Conservation (phyloP, 1,140 invertebrate genomes). For the Pygmarrhopalites habei region DNA sequence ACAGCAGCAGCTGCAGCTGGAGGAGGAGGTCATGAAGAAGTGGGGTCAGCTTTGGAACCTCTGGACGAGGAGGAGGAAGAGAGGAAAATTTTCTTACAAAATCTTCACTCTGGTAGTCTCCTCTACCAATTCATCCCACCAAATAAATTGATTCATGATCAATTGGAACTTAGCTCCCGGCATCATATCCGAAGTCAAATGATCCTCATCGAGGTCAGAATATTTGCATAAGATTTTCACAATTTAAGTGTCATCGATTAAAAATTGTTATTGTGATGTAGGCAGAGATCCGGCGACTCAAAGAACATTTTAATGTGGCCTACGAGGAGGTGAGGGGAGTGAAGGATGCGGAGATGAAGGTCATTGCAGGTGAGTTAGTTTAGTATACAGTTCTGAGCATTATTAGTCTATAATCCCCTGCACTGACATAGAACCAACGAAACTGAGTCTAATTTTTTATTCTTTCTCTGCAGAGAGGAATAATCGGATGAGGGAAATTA, state of each 20-base stretch:
- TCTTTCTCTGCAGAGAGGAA: constrained; percentile 27
- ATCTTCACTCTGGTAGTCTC: not conserved
- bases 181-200: constrained; percentile 10
- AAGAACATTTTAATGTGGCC: constrained; percentile 27
- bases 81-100: not conserved
- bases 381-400: no score
- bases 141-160: constrained; percentile 1
- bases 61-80: not conserved
- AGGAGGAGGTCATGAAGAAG: not conserved
- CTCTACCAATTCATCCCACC: not conserved
- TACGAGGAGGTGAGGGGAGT: constrained; percentile 22
- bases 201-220: constrained; percentile 2
- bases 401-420: no score
- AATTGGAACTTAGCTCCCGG: constrained; percentile 1
- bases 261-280: constrained; percentile 4
- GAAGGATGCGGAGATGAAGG: constrained; percentile 15
- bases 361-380: no score
- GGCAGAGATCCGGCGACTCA: constrained; percentile 31
- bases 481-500: constrained; percentile 27
- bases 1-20: not conserved
- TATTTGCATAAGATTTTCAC: not conserved
- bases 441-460: no score
- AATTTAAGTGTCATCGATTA: not conserved
- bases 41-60: no score
- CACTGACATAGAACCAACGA: no score